Evolutionary conservation across 2,888 invertebrate genomes (phyloP), one percentile per base, ranked within the genome.

Genomic region (Zele albiditarsus): DNA sequence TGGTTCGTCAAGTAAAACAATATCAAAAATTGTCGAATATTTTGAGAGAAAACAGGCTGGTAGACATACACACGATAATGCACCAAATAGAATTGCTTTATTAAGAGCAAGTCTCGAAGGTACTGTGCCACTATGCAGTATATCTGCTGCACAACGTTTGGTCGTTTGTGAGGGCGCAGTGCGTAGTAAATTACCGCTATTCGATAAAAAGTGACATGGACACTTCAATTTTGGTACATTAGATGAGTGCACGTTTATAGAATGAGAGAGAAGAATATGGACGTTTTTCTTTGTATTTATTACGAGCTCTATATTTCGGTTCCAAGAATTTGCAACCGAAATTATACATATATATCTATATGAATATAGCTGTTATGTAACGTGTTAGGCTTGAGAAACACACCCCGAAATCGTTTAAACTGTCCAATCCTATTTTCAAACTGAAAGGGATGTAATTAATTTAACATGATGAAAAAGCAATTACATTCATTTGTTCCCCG

Each of bases 131-230:
- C 91, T 92, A 77, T 92, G 92, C 82, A 91, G 90, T 77, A 88
- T 89, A 70, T 88, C 89, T 3, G 91, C 91, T 46, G 92, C 92
- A 80, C 93, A 93, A 83, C 90, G 95, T 63, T 91, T 96, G 80
- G 93, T 94, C 86, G 92, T 96, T 46, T 96, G 96, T 89, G 96
- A 96, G 86, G 96, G 96, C 80, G 96, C 96, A 70, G 96, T 96
- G 76, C 92, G 93, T 85, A 96, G 95, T 71, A 96, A 96, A 89
- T 91, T 96, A 86, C 95, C 95, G 80, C 92, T 96, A 57, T 96
- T 96, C 89, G 96, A 96, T 89, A 95, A 94, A 86, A 92, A 93
- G 86, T 93, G 85, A 89, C 82, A 78, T 58, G 53, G 73, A 70
- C 60, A 71, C 46, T 42, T 57, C 42, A 49, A 71, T 63, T 53